Percentiles rank a stretch among this genome's conserved stretches.
These are phyloP conservation scores for Hydropotes inermis DNA, from an alignment of 2,113 vertebrate species.

Conservation along the genomic window DNA sequence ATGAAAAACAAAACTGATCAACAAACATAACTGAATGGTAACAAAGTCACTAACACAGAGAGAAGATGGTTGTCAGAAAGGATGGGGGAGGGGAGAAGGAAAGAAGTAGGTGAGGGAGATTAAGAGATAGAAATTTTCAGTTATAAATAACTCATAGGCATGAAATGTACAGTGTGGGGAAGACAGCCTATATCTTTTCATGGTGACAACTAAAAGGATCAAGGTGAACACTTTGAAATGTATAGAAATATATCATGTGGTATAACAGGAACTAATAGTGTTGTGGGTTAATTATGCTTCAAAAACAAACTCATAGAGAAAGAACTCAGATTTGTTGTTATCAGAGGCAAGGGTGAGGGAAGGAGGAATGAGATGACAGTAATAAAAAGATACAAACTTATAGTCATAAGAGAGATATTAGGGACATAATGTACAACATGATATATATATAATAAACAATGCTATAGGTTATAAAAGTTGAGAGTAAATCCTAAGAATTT, in stretches of 20 bases:
- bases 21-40: neutral
- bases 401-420: neutral
- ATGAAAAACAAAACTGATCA: neutral
- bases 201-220: neutral
- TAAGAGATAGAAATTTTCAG: neutral
- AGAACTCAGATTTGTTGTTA: neutral
- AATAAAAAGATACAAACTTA: neutral
- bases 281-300: neutral
- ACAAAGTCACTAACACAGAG: neutral
- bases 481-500: neutral
- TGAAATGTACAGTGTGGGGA: neutral
- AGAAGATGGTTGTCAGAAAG: neutral
- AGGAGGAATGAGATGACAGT: neutral
- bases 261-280: neutral
- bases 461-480: neutral
- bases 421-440: neutral
- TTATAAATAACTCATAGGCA: neutral
- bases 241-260: neutral
- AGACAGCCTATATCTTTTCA: neutral
- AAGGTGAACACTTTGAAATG: neutral
- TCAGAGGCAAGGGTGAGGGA: neutral
- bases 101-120: neutral
- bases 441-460: neutral
- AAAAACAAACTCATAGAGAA: neutral
- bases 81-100: neutral